Base-by-base conservation (phyloP, 1,140 invertebrate species). In the Ganaspis sp. region DNA sequence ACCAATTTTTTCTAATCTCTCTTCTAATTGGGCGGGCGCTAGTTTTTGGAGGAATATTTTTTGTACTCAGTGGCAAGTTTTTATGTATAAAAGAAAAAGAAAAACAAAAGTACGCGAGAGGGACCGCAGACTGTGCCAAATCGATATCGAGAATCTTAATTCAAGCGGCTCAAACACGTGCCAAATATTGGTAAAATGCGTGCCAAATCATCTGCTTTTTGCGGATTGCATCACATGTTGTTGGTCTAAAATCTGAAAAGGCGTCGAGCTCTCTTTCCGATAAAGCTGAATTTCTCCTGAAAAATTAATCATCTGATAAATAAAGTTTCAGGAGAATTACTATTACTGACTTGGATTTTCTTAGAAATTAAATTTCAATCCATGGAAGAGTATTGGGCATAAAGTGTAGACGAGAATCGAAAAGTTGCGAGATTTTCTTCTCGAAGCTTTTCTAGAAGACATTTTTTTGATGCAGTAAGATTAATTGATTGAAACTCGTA, bases 1-100 rank as follows among this genome's bases (percentile, higher is more conserved):
- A 70, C 19, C 19, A 42, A 37, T 70, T 40, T 70, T 42, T 42
- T 26, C 34, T 40, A 70, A 40, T 40, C 38, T 70, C 38, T 70
- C 38, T 70, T 70, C 77, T 75, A 74, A 82, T 75, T 75, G 79
- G 76, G 76, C 82, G 86, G 77, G 72, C 79, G 78, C 78, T 85
- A 83, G 84, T 85, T 84, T 86, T 86, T 82, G 75, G 79, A 88
- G 76, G 81, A 77, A 80, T 87, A 84, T 89, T 87, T 86, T 87
- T 87, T 84, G 86, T 87, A 87, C 82, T 81, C 54, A 34, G 54
- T 74, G 78, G 23, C 58, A 72, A 64, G 58, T 29, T 29, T 64
- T n/a, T 64, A 34, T 64, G 26, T 64, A 64, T 64, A 64, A 64
- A 64, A 64, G 29, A 29, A 58, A 11, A 29, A 29, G 9, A 64